phyloP scores from a whole-genome alignment of 2,797 vertebrate species.

The Crax fasciolata region DNA sequence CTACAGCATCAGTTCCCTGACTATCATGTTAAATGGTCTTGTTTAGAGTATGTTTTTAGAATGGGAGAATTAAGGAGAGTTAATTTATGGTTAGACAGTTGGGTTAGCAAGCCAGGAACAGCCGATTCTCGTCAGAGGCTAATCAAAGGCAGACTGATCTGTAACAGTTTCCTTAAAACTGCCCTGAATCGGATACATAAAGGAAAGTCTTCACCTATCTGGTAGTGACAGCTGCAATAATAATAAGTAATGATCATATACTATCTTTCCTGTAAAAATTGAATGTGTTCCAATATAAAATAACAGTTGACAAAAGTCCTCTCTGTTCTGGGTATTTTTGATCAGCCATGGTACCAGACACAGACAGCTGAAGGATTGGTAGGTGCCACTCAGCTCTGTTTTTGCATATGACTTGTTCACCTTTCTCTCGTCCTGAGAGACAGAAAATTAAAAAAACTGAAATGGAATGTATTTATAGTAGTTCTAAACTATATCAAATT shows the following conservation, averaged over 20 bases:
- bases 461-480: constrained; percentile 42
- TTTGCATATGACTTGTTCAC: constrained; percentile 4
- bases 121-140: neutral
- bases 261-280: constrained; percentile 52
- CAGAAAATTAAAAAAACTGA: neutral
- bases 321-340: constrained; percentile 41
- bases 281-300: constrained; percentile 20
- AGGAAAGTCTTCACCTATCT: constrained; percentile 61
- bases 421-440: neutral
- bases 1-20: neutral
- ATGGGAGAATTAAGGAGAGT: neutral
- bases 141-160: constrained; percentile 27
- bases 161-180: constrained; percentile 79
- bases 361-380: constrained; percentile 53
- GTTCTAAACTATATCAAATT: constrained; percentile 42
- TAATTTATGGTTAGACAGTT: constrained; percentile 16
- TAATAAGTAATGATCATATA: accelerated
- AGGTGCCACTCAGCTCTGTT: constrained; percentile 12
- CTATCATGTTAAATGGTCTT: constrained; percentile 3
- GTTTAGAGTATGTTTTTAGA: constrained; percentile 18
- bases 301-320: constrained; percentile 35
- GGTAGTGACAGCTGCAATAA: constrained; percentile 58
- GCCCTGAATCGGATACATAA: constrained; percentile 31
- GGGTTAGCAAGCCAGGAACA: neutral
- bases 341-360: constrained; percentile 19